A percentile compares a stretch with the other conserved stretches of the same genome.
These are phyloP conservation scores for Physeter macrocephalus DNA, from an alignment of 2,113 vertebrate genomes.

Conservation along the genomic window DNA sequence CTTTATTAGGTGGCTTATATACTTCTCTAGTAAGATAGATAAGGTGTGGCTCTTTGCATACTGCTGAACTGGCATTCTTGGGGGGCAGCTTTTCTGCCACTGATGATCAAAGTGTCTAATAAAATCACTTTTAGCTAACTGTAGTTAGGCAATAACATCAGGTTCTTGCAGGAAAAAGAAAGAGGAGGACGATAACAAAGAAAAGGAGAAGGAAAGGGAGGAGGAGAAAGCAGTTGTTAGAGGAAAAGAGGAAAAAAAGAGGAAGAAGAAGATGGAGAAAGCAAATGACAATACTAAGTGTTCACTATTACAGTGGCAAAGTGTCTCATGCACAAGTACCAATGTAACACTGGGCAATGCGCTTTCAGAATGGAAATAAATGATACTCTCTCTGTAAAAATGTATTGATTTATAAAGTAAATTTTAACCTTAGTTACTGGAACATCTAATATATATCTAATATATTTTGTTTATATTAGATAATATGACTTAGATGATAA, in stretches of 20 bases:
- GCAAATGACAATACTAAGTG: neutral
- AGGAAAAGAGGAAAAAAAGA: neutral
- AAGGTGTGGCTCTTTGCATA: neutral
- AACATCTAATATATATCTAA: neutral
- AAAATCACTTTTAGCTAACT: neutral
- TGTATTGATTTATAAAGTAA: neutral
- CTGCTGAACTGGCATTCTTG: neutral
- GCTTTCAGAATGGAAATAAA: neutral
- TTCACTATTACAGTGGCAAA: neutral
- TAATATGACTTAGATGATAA: neutral
- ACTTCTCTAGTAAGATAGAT: neutral
- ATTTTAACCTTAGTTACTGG: neutral
- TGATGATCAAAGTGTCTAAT: neutral
- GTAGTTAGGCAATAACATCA: neutral
- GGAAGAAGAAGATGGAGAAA: neutral
- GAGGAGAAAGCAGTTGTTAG: neutral
- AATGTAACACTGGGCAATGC: no score
- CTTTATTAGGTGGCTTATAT: neutral
- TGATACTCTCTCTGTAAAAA: neutral
- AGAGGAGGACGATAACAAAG: neutral
- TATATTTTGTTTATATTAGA: neutral
- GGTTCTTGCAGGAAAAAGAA: neutral
- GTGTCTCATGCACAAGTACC: neutral
- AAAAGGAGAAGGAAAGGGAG: accelerated
- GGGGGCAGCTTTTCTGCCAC: neutral